Evolutionary conservation across 2,888 invertebrate genomes (phyloP).

Genomic region (Hydropsyche betteni): DNA sequence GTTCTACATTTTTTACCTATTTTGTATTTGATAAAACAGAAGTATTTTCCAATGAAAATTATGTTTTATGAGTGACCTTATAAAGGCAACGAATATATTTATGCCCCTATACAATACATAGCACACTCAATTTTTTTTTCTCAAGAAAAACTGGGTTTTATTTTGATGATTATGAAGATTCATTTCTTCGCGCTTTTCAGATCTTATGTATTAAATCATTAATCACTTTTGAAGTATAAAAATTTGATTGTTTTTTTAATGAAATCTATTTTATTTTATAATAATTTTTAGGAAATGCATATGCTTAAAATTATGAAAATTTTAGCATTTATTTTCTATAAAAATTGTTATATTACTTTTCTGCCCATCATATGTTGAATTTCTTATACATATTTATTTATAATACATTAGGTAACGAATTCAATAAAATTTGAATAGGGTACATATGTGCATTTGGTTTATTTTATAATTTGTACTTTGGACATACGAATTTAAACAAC

Average conservation of each 20-base stretch:
- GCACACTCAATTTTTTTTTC: not conserved
- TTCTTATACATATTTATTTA: too few species aligned
- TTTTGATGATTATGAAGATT: not conserved
- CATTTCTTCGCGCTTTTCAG: not conserved
- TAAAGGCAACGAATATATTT: conserved; percentile 46
- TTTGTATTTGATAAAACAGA: conserved; percentile 27
- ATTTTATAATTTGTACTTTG: too few species aligned
- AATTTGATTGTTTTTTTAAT: conserved; percentile 2
- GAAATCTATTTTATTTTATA: conserved; percentile 5
- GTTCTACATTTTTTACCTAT: conserved; percentile 22
- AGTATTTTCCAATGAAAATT: conserved; percentile 40
- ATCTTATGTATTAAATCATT: too few species aligned
- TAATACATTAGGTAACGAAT: too few species aligned
- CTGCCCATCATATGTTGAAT: too few species aligned
- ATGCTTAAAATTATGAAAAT: not conserved
- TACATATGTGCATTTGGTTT: too few species aligned
- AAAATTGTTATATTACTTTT: not conserved
- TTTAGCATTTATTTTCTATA: conserved; percentile 3
- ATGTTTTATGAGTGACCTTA: conserved; percentile 48
- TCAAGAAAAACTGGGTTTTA: not conserved
- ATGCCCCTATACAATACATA: not conserved
- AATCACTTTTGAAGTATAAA: conserved; percentile 3
- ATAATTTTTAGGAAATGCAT: not conserved
- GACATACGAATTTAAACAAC: too few species aligned
- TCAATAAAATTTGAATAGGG: too few species aligned